Evolutionary conservation across 2,797 vertebrate genomes (phyloP), one percentile per base, ranked within the genome.

Genomic region (Vespertilio murinus): DNA sequence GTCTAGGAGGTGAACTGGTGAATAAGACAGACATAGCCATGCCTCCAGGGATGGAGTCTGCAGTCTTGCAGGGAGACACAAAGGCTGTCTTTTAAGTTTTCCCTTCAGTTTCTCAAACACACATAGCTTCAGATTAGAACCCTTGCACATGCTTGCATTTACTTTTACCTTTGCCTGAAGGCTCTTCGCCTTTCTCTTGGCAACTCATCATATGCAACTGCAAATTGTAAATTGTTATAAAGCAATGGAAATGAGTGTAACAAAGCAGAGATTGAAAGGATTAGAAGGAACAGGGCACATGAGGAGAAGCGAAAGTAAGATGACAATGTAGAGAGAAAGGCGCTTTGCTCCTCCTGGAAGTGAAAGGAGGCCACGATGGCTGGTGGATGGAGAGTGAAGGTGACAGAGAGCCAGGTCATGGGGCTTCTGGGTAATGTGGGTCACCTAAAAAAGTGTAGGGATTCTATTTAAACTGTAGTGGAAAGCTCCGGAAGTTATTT

Each of bases 81-180:
- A 56, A 59, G 65, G 2, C n/a, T 80, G 17, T 40, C 38, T 93
- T 82, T 40, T 14, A 54, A 52, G 47, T 17, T 38, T 71, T 56
- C 42, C 22, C 56, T 93, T 35, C 65, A 23, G 6, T 38, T 91
- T 94, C 47, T 77, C 61, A 47, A 67, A 75, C 42, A 91, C 35
- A 52, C 2, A 28, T 9, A 59, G 6, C 18, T 23, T 90, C 17
- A 22, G 38, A 47, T 86, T 33, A 86, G 78, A 49, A 45, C 52
- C 35, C 38, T 71, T 88, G n/a, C 18, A 45, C 52, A 11, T 9
- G 12, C 8, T 74, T 71, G 10, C 7, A 16, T 87, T 67, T 84
- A 13, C 42, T 94, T 45, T 88, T 61, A 47, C n/a, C 18, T 80
- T 35, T 64, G 30, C 14, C 69, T 78, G 38, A 38, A 84, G 38